These are phyloP conservation scores for Paedocypris micromegethes DNA, from an alignment of 2,797 vertebrate species.

Conservation along the genomic window DNA sequence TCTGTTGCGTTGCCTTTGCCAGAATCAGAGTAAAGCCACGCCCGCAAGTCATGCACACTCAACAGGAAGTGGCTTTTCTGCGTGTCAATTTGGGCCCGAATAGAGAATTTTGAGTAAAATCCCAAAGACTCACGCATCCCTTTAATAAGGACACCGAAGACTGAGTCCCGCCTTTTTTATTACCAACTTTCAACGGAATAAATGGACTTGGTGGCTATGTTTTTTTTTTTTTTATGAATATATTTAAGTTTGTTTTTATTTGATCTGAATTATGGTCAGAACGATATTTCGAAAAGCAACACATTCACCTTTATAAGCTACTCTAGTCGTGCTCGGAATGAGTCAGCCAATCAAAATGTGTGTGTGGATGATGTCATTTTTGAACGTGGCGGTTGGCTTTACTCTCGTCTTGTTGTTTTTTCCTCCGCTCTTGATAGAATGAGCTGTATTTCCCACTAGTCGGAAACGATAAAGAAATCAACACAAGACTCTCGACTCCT, in stretches of 20 bases:
- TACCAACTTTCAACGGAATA: constrained; percentile 11
- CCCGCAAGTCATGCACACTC: constrained; percentile 3
- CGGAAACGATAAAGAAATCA: no score
- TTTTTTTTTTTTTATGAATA: background rate
- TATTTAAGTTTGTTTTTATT: background rate
- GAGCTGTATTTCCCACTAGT: background rate
- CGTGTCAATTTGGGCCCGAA: constrained; percentile 21
- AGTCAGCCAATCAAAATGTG: constrained; percentile 27
- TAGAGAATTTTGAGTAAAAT: constrained; percentile 17
- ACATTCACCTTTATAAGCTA: constrained; percentile 35
- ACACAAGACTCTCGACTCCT: no score
- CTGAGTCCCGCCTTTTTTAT: constrained; percentile 31
- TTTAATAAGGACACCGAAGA: constrained; percentile 44
- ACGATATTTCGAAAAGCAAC: constrained; percentile 18
- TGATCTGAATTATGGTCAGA: constrained; percentile 7
- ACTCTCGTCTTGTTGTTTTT: background rate
- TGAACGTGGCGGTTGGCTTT: constrained; percentile 25
- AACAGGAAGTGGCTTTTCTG: background rate
- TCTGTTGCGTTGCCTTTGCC: constrained; percentile 66
- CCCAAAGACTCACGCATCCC: constrained; percentile 40
- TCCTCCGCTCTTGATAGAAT: constrained; percentile 9
- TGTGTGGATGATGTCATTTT: constrained; percentile 4
- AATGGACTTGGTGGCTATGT: constrained; percentile 18
- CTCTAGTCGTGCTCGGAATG: constrained; percentile 25
- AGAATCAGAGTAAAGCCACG: constrained; percentile 15